Conservation (phyloP, 2,113 vertebrate species). For the Amphiprion ocellaris region DNA sequence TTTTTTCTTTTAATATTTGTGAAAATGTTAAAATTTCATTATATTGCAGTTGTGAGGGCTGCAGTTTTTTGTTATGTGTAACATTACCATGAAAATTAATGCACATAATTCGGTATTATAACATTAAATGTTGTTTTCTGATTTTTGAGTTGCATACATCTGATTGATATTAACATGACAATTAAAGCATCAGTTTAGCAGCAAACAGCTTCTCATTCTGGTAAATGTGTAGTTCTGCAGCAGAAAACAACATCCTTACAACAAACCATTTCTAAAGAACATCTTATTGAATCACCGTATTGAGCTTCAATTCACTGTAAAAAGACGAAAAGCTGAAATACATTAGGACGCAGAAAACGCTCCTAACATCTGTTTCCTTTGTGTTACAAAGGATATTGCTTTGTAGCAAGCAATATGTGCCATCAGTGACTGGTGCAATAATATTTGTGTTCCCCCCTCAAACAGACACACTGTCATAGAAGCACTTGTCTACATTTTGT, state of each 20-base stretch:
- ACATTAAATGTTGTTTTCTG: too few species aligned
- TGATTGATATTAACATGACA: constrained; percentile 31
- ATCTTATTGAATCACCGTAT: constrained; percentile 31
- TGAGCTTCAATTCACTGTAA: constrained; percentile 19
- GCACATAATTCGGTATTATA: too few species aligned
- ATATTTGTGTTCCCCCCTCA: constrained; percentile 76
- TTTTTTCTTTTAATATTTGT: too few species aligned
- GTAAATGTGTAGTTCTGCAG: constrained; percentile 20
- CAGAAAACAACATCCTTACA: constrained; percentile 38
- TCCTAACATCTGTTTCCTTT: constrained; percentile 78
- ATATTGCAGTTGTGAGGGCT: too few species aligned
- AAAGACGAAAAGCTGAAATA: constrained; percentile 41
- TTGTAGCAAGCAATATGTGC: constrained; percentile 65
- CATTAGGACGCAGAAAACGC: constrained; percentile 66
- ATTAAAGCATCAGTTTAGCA: constrained; percentile 14
- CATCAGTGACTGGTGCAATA: constrained; percentile 76
- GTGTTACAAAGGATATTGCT: constrained; percentile 72
- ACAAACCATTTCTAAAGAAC: constrained; percentile 16
- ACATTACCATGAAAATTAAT: too few species aligned
- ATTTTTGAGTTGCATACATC: background rate
- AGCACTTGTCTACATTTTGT: constrained; percentile 86
- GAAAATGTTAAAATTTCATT: too few species aligned
- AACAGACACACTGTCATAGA: constrained; percentile 83
- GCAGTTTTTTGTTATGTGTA: too few species aligned
- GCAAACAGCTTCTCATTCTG: background rate